A percentile compares a stretch with the other conserved stretches of the same genome.
These are phyloP conservation scores for Tapirus terrestris DNA, from an alignment of 2,113 vertebrate species.

Conservation along the genomic window DNA sequence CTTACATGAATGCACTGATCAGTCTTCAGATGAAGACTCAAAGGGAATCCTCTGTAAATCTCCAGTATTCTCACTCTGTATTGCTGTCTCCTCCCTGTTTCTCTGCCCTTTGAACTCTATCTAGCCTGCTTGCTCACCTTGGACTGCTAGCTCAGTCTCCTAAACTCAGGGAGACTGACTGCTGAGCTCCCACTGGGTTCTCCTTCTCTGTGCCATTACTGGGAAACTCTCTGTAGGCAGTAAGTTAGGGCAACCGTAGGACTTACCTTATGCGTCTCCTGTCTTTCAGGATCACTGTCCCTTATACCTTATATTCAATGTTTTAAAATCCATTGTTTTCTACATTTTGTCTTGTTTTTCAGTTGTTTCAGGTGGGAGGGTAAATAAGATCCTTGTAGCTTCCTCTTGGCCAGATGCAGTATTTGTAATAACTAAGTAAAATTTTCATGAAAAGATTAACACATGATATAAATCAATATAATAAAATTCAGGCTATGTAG, in stretches of 20 bases:
- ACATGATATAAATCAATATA: neutral
- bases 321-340: neutral
- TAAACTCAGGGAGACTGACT: neutral
- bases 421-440: neutral
- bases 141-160: neutral
- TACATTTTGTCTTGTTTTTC: neutral
- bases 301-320: neutral
- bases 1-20: neutral
- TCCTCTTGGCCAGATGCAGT: neutral
- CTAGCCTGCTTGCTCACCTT: neutral
- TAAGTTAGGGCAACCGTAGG: neutral
- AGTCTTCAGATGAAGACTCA: neutral
- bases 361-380: neutral
- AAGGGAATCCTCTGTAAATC: neutral
- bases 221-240: neutral
- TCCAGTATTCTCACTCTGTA: neutral
- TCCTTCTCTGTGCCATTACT: neutral
- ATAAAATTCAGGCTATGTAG: neutral
- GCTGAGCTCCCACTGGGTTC: fast-evolving
- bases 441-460: neutral
- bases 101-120: neutral
- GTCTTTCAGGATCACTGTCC: neutral
- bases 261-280: neutral
- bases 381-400: neutral
- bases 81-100: neutral